Base-by-base conservation (phyloP, 2,113 vertebrate species). In the Corapipo altera region DNA sequence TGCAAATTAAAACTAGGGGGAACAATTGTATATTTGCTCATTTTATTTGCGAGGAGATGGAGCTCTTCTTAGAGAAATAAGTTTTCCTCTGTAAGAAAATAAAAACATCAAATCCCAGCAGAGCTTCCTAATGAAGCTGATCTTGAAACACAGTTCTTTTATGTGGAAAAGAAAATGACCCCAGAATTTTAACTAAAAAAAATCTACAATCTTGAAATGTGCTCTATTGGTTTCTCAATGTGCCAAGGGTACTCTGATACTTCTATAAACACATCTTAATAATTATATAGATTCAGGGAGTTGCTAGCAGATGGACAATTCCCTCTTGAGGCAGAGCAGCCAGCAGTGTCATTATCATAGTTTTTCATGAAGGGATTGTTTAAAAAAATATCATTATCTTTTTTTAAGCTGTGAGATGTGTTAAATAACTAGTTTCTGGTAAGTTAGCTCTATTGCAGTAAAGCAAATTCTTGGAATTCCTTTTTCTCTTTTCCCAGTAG, bases 1-100 rank as follows among this genome's bases (percentile, higher is more conserved):
- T 94, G 55, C 74, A 97, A 95, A 96, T 95, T 89, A 91, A 92
- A 96, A 90, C 61, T 76, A 73, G 54, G 41, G 61, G 48, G 43
- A 91, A 46, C 64, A 76, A 93, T 70, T 79, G 64, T 79, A 46
- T 85, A 69, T 91, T 94, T 90, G n/a, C 33, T 87, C 16, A 79
- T 93, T 95, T 95, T 90, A 86, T 85, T 37, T 88, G 44, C 61
- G 27, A 86, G 19, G 15, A 92, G 39, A 55, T 67, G 26, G 23
- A 51, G 30, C 3, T 89, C 9, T 35, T 95, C 78, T 91, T 61
- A 58, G 26, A 80, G 43, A 89, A 85, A 43, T 64, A 91, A 81
- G 44, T 87, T 92, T 91, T 94, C 48, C 46, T 80, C 72, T 51
- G 52, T 85, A 48, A 88, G 88, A 80, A 94, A 94, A 94, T 95